These are phyloP conservation scores for Amiota minor DNA, from an alignment of 2,888 invertebrate genomes.

Conservation along the genomic window DNA sequence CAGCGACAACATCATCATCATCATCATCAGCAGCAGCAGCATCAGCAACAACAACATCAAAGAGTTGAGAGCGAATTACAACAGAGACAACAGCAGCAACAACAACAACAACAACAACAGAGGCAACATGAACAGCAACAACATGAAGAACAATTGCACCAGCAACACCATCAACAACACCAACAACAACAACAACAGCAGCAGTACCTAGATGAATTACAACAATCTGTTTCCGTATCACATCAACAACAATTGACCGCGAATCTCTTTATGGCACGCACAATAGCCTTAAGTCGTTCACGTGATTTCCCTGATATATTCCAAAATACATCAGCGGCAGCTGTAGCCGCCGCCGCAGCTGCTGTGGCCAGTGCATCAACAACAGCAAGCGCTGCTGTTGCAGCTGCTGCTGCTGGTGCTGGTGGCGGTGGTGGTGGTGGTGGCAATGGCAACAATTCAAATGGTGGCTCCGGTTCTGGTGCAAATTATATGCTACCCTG, in stretches of 20 bases:
- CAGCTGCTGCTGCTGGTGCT: conserved; percentile 50
- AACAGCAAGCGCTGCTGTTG: conserved; percentile 54
- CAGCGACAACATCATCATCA: conserved; percentile 48
- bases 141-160: conserved; percentile 54
- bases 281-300: conserved; percentile 70
- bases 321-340: conserved; percentile 72
- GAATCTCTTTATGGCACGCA: conserved; percentile 73
- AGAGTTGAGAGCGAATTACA: conserved; percentile 29
- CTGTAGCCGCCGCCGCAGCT: conserved; percentile 70
- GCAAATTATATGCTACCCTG: conserved; percentile 76
- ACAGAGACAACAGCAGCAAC: conserved; percentile 41
- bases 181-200: conserved; percentile 65
- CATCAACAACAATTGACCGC: conserved; percentile 72
- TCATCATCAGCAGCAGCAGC: conserved; percentile 52
- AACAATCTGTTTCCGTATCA: conserved; percentile 68
- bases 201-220: conserved; percentile 69
- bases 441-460: conserved; percentile 36
- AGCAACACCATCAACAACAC: conserved; percentile 64
- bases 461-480: conserved; percentile 40
- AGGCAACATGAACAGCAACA: conserved; percentile 40
- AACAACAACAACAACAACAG: conserved; percentile 47
- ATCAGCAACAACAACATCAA: conserved; percentile 49
- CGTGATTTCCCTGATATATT: conserved; percentile 71
- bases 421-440: conserved; percentile 48
- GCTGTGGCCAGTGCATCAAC: conserved; percentile 62